Percentiles rank a stretch among this genome's conserved stretches.
Evolutionary conservation across 2,888 invertebrate species (phyloP).

Genomic region (Neoitamus cyanurus): DNA sequence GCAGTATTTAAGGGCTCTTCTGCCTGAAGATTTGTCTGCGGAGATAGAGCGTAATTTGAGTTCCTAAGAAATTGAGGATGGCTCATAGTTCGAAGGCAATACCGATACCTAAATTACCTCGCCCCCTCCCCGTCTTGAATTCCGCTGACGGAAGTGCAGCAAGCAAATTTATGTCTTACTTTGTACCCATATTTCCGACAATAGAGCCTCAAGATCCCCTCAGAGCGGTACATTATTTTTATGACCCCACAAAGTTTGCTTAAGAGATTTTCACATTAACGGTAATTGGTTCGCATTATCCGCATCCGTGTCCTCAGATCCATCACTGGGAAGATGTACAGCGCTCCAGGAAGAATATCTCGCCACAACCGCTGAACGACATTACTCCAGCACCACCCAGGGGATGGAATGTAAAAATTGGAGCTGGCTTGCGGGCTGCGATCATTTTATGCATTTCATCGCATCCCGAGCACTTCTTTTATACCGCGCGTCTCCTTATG

Average conservation of each 20-base stretch:
- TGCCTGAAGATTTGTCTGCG: neutral
- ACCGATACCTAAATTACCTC: neutral
- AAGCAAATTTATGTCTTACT: neutral
- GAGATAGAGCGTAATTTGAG: neutral
- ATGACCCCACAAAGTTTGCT: conserved; percentile 9
- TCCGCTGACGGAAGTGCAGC: neutral
- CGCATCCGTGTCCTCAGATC: neutral
- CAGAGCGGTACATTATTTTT: neutral
- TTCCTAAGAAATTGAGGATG: neutral
- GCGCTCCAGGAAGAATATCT: neutral
- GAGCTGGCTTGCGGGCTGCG: neutral
- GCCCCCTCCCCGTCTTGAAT: neutral
- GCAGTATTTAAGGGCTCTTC: neutral
- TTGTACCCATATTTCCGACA: neutral
- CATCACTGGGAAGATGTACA: conserved; percentile 9
- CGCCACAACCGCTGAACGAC: neutral
- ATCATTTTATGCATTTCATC: conserved; percentile 39
- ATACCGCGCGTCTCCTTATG: conserved; percentile 11
- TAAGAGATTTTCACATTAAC: conserved; percentile 35
- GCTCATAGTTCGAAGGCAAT: neutral
- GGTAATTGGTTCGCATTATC: conserved; percentile 35
- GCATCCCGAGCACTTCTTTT: conserved; percentile 30
- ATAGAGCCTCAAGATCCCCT: neutral
- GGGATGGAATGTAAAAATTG: conserved; percentile 7
- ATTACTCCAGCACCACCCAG: neutral